Evolutionary conservation across 2,113 vertebrate species (phyloP).

Genomic region (Nycticebus coucang): DNA sequence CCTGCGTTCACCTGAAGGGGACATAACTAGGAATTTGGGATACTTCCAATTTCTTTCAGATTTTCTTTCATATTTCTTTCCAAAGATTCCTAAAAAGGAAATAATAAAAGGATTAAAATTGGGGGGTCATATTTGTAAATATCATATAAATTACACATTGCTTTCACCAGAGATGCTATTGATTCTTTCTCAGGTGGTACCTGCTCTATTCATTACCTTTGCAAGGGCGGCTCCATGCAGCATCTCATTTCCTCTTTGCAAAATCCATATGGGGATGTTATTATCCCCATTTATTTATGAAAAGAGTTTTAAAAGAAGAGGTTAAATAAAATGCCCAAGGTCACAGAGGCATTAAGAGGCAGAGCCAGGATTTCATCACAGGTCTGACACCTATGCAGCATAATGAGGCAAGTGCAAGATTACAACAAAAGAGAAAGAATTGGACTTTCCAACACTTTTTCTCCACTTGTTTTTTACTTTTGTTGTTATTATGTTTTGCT

Average conservation of each 20-base stretch:
- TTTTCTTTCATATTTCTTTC: not conserved
- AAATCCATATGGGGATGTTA: not conserved
- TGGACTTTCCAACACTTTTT: constrained; percentile 20
- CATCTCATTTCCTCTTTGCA: not conserved
- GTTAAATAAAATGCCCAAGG: not conserved
- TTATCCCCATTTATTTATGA: not conserved
- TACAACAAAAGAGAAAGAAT: constrained; percentile 35
- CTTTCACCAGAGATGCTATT: not conserved
- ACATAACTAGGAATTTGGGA: not conserved
- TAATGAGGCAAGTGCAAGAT: constrained; percentile 12
- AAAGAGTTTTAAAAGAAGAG: not conserved
- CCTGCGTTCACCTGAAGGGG: not conserved
- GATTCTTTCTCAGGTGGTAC: not conserved
- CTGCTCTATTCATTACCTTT: not conserved
- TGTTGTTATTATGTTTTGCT: not conserved
- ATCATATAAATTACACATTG: not conserved
- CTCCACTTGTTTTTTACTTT: constrained; percentile 30
- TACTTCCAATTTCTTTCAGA: not conserved
- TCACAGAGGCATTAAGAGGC: not conserved
- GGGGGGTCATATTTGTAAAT: not conserved
- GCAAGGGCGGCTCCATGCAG: not conserved
- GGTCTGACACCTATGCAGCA: not conserved
- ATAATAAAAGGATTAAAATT: not conserved
- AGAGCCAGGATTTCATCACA: not conserved
- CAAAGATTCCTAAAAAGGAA: not conserved